Conservation (phyloP, 1,140 invertebrate genomes). For the Plectrocnemia conspersa region DNA sequence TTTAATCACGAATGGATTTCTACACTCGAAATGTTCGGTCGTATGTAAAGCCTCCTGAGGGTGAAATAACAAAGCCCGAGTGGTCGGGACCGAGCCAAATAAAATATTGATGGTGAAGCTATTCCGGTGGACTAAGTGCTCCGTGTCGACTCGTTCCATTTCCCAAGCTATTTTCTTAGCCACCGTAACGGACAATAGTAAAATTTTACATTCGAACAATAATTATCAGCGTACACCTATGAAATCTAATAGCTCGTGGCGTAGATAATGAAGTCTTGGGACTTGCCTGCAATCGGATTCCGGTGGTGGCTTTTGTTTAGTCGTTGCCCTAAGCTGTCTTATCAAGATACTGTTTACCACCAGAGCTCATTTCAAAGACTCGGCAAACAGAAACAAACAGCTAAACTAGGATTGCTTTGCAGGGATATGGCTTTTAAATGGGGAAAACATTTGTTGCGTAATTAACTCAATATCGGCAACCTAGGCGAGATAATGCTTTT, state of each 20-base stretch:
- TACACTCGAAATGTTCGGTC: neutral
- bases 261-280: neutral
- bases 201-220: slow-evolving; percentile 6
- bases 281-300: slow-evolving; percentile 8
- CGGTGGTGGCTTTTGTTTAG: neutral
- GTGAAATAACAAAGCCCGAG: slow-evolving; percentile 21
- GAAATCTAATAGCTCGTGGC: neutral
- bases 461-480: no score
- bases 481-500: no score
- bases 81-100: slow-evolving; percentile 21
- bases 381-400: slow-evolving; percentile 6
- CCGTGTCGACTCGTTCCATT: slow-evolving; percentile 17
- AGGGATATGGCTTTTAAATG: neutral
- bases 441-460: slow-evolving; percentile 16
- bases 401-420: neutral
- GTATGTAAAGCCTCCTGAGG: slow-evolving; percentile 1
- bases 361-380: slow-evolving; percentile 8
- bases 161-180: slow-evolving; percentile 13
- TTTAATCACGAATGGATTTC: no score
- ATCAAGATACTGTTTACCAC: slow-evolving; percentile 14
- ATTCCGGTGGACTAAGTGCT: slow-evolving; percentile 25
- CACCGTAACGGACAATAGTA: slow-evolving; percentile 14
- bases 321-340: slow-evolving; percentile 2
- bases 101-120: slow-evolving; percentile 29
- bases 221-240: neutral